Percentiles rank a stretch among this genome's conserved stretches.
These are phyloP conservation scores for Didymodactylos carnosus DNA, from an alignment of 2,888 invertebrate genomes.

Conservation along the genomic window DNA sequence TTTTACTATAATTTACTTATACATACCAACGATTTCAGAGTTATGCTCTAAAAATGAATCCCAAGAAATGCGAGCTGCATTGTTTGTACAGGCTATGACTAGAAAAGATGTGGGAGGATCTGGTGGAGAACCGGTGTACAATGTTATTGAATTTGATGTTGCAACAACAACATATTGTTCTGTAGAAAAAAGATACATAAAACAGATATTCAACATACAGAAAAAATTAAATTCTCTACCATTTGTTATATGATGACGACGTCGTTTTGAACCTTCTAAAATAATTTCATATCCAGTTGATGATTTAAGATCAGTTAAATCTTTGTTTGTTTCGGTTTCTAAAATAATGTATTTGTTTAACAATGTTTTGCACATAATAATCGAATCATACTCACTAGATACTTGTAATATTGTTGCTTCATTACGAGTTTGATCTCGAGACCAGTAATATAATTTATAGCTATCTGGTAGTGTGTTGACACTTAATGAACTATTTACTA, in stretches of 20 bases:
- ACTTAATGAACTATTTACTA: background rate
- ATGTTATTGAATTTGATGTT: slow-evolving; percentile 25
- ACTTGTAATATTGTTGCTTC: background rate
- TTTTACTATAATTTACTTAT: background rate
- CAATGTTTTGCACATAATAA: background rate
- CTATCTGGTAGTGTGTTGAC: background rate
- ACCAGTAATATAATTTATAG: background rate
- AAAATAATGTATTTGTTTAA: background rate
- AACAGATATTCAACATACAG: background rate
- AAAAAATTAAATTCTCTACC: background rate
- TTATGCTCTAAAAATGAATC: slow-evolving; percentile 30
- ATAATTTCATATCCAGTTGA: slow-evolving; percentile 29
- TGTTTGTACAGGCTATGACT: slow-evolving; percentile 28
- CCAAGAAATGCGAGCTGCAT: slow-evolving; percentile 30
- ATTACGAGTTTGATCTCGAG: background rate
- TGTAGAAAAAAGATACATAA: background rate
- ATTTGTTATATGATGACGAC: background rate
- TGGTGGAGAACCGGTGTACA: slow-evolving; percentile 30
- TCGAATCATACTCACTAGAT: background rate
- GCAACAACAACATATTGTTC: slow-evolving; percentile 27
- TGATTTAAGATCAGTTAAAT: slow-evolving; percentile 25
- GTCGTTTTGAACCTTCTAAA: slow-evolving; percentile 29
- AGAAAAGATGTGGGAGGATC: slow-evolving; percentile 29
- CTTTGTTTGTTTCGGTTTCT: background rate
- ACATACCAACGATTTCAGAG: slow-evolving; percentile 27